A percentile compares a stretch with the other conserved stretches of the same genome.
Conservation (phyloP, 2,888 invertebrate species). For the Ichneumoninae sp. region DNA sequence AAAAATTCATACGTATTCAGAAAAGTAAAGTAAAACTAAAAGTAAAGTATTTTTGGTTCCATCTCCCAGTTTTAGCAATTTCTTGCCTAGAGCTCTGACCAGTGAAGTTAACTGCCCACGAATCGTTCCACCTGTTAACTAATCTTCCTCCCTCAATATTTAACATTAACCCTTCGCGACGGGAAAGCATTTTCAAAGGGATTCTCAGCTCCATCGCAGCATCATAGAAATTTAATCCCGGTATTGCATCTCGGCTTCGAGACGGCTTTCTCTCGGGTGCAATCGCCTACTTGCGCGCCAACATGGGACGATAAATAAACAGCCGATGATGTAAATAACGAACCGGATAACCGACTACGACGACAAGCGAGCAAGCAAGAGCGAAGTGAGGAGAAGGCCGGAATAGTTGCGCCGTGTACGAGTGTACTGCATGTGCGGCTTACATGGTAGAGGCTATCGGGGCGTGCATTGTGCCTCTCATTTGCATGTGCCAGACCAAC, state of each 20-base stretch:
- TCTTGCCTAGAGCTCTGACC: not conserved
- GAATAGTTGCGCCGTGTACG: slow-evolving; percentile 32
- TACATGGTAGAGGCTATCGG: slow-evolving; percentile 70
- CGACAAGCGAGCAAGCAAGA: slow-evolving; percentile 42
- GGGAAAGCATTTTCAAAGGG: not conserved
- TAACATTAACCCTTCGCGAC: not conserved
- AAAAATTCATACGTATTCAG: too few relatives aligned
- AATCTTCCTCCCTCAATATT: not conserved
- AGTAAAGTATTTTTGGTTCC: too few relatives aligned
- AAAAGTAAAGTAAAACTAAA: too few relatives aligned
- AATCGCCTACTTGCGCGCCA: slow-evolving; percentile 18
- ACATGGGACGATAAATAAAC: slow-evolving; percentile 72
- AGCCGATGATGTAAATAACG: slow-evolving; percentile 75
- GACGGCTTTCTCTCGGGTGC: slow-evolving; percentile 43
- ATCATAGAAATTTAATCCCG: not conserved
- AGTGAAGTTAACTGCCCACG: too few relatives aligned
- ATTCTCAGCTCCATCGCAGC: not conserved
- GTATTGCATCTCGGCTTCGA: not conserved
- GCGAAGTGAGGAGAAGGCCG: slow-evolving; percentile 33
- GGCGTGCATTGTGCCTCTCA: slow-evolving; percentile 73
- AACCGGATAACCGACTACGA: slow-evolving; percentile 67
- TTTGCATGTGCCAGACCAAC: slow-evolving; percentile 75
- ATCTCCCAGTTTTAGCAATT: not conserved
- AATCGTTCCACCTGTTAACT: not conserved
- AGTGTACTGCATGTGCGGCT: slow-evolving; percentile 14